Conservation (phyloP, 2,113 vertebrate genomes). For the Nicator chloris region DNA sequence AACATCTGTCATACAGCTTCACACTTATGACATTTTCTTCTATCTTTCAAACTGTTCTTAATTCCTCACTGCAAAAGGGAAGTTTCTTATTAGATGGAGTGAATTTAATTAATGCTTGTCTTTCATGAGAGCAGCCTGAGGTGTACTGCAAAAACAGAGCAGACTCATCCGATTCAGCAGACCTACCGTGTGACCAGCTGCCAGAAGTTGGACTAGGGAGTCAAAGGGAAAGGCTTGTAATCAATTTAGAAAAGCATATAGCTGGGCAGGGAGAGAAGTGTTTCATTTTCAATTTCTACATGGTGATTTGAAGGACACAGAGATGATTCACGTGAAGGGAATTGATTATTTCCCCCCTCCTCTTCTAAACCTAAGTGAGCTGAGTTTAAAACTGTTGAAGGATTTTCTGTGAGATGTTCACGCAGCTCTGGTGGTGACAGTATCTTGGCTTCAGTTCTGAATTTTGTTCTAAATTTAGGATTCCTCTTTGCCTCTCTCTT, state of each 20-base stretch:
- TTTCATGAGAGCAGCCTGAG: background rate
- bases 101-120: constrained; percentile 7
- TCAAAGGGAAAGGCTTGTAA: background rate
- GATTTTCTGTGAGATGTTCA: constrained; percentile 57
- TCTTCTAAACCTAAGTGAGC: background rate
- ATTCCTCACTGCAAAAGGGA: background rate
- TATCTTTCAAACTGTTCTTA: background rate
- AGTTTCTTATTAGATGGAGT: background rate
- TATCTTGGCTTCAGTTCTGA: constrained; percentile 62
- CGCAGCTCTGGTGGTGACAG: constrained; percentile 55
- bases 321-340: background rate
- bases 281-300: background rate
- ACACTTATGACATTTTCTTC: background rate
- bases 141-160: background rate
- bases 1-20: background rate
- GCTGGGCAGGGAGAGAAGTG: background rate
- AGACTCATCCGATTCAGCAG: background rate
- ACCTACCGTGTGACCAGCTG: constrained; percentile 22
- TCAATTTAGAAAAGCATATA: background rate
- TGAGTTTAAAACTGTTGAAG: constrained; percentile 36
- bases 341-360: background rate
- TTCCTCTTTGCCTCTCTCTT: constrained; percentile 50
- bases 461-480: constrained; percentile 69
- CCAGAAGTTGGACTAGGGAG: background rate
- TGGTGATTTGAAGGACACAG: background rate